Evolutionary conservation across 64 coral and sea anemone genomes (phyloP), one percentile per base, ranked within the genome.

Genomic region (Montipora capricornis): DNA sequence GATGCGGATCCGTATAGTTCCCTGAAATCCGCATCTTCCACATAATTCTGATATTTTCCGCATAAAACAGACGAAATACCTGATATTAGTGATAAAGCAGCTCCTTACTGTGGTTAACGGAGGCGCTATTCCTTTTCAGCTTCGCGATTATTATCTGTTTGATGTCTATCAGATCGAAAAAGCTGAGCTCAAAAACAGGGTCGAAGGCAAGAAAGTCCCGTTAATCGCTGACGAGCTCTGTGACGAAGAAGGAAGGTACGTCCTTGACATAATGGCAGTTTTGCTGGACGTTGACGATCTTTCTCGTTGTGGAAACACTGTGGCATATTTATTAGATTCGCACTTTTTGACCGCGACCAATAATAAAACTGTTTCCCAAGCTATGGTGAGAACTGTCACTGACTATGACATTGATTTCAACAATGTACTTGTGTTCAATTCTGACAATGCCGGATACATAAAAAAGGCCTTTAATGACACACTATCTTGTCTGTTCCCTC

Each of bases 251-350:
- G 53, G 53, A 8, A 6, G 3, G 6, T 57, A 57, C 53, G 83
- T 87, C 2, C 83, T 88, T 3, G 82, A 93, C 15, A 22, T 87
- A 29, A 62, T 93, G 83, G 91, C 52, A 7, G 71, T 93, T 44
- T 86, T 22, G 37, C 44, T 93, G 8, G 83, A 79, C 78, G 87
- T 93, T 80, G 91, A 93, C 58, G 77, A 81, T 22, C 52, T 93
- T 0, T 88, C 92, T 3, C 84, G 84, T 11, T 44, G 50, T 4
- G 81, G 88, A 2, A 95, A 91, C 19, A 68, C 73, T 7, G 80
- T 95, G n/a, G 88, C 93, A 4, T 95, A 66, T 15, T 14, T 90
- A 7, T 22, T 89, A 0, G 84, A 89, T 10, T 52, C 47, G 13
- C 84, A 89, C 13, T 84, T 89, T 20, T 58, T 93, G 2, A 51